A percentile compares a stretch with the other conserved stretches of the same genome.
phyloP scores from a whole-genome alignment of 2,113 vertebrate genomes.

The Saimiri boliviensis region DNA sequence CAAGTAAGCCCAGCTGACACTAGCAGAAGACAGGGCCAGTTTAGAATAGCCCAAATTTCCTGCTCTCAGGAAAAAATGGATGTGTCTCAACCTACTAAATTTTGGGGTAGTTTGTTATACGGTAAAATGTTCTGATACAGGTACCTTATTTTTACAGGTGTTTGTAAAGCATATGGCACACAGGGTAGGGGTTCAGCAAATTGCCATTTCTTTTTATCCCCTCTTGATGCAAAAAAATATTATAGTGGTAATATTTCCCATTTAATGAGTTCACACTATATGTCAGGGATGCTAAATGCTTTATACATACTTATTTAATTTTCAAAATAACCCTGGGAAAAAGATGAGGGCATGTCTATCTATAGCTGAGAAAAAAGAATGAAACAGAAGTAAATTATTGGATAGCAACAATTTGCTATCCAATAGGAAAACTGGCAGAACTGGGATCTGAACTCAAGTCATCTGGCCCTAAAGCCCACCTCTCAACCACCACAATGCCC shows the following conservation, averaged over 20 bases:
- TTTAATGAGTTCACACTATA: background rate
- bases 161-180: background rate
- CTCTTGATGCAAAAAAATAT: background rate
- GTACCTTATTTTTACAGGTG: background rate
- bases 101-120: background rate
- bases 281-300: background rate
- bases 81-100: background rate
- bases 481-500: background rate
- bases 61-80: background rate
- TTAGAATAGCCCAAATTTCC: background rate
- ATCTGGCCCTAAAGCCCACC: background rate
- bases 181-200: background rate
- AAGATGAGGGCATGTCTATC: background rate
- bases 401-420: background rate
- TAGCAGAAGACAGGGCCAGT: background rate
- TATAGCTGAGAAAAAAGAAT: background rate
- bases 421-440: background rate
- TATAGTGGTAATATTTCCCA: background rate
- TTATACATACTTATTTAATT: background rate
- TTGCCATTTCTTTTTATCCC: background rate
- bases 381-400: background rate
- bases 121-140: background rate
- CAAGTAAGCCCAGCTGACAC: background rate
- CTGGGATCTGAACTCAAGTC: background rate
- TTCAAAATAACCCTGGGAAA: background rate